Evolutionary conservation across 1,140 invertebrate genomes (phyloP).

Genomic region (Bombus pascuorum): DNA sequence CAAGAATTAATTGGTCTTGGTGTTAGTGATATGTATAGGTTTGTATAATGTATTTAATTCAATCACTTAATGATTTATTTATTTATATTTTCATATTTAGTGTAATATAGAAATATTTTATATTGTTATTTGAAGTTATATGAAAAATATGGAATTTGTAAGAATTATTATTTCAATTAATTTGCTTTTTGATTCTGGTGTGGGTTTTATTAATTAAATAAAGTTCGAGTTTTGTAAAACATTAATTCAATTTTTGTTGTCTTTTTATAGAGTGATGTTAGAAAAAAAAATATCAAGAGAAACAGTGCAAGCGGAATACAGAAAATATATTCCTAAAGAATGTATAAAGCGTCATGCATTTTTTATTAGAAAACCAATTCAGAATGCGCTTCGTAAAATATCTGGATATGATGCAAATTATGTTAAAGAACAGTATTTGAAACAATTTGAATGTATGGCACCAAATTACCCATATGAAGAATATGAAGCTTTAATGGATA

Average conservation of each 20-base stretch:
- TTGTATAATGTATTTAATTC: slow-evolving; percentile 31
- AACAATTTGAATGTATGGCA: slow-evolving; percentile 89
- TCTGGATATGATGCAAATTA: slow-evolving; percentile 85
- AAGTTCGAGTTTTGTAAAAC: background rate
- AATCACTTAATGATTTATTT: slow-evolving; percentile 3
- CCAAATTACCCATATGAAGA: slow-evolving; percentile 92
- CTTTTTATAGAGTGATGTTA: slow-evolving; percentile 86
- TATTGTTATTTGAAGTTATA: background rate
- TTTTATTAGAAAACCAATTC: slow-evolving; percentile 89
- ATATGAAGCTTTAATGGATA: slow-evolving; percentile 87
- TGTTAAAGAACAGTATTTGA: slow-evolving; percentile 90
- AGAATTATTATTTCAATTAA: background rate
- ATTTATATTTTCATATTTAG: background rate
- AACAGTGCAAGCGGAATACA: slow-evolving; percentile 89
- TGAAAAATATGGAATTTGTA: background rate
- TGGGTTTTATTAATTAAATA: background rate
- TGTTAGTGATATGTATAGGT: slow-evolving; percentile 92
- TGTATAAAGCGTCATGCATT: slow-evolving; percentile 88
- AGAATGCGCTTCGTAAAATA: slow-evolving; percentile 86
- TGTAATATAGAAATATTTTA: background rate
- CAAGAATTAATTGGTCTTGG: slow-evolving; percentile 90
- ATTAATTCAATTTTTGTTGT: background rate
- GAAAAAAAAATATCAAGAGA: slow-evolving; percentile 87
- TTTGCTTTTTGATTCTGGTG: background rate
- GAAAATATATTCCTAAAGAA: slow-evolving; percentile 91